Percentiles rank a stretch among this genome's conserved stretches.
Evolutionary conservation across 37 sponge, comb jelly and placozoan species (phyloP).

Genomic region (Haliclona indistincta): DNA sequence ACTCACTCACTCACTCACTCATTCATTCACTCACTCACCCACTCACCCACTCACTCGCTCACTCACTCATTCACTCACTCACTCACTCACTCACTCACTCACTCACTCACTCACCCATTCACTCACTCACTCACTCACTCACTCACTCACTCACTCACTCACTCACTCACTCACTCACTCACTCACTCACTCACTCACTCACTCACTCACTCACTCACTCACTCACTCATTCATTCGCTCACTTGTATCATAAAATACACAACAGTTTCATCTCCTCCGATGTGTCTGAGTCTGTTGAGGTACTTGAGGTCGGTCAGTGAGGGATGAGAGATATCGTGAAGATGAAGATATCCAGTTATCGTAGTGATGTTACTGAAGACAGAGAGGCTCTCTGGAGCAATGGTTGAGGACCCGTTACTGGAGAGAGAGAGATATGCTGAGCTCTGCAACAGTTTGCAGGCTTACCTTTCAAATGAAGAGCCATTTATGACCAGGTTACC

Average conservation of each 20-base stretch:
- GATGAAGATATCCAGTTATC: constrained; percentile 2
- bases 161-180: no score
- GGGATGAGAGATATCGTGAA: neutral
- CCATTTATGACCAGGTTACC: constrained; percentile 6
- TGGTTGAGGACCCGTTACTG: neutral
- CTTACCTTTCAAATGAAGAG: neutral
- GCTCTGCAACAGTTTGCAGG: neutral
- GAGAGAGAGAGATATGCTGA: neutral
- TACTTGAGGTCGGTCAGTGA: constrained; percentile 3
- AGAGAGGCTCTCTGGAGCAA: neutral
- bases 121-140: constrained; percentile 18
- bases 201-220: no score
- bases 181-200: no score
- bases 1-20: constrained; percentile 25
- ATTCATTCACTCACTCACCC: no score
- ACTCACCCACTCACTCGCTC: no score
- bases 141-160: no score
- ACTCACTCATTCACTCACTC: no score
- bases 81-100: constrained; percentile 21
- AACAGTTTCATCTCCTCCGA: neutral
- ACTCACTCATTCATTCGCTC: no score
- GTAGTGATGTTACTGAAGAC: neutral
- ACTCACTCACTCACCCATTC: no score
- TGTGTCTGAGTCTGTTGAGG: neutral
- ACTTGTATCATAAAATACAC: no score